Evolutionary conservation across 2,888 invertebrate species (phyloP).

Genomic region (Morinoia aosen): DNA sequence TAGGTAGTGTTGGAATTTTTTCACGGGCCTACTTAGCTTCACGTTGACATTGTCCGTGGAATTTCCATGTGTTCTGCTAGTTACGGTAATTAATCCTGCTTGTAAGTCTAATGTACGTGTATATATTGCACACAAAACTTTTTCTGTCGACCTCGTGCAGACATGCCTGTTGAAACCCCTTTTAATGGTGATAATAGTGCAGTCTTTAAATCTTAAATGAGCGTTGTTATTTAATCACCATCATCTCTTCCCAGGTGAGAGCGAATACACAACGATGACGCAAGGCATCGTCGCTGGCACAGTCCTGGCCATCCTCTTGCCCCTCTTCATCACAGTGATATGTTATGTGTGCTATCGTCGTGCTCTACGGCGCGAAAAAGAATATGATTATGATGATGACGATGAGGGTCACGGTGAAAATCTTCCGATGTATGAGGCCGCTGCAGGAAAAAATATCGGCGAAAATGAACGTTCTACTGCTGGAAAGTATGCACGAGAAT

Average conservation of each 20-base stretch:
- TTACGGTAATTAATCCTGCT: no score
- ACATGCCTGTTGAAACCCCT: no score
- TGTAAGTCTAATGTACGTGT: no score
- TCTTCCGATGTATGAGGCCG: not conserved
- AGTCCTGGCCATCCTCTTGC: constrained; percentile 83
- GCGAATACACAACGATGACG: constrained; percentile 83
- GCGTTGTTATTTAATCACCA: not conserved
- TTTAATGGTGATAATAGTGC: not conserved
- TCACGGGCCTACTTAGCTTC: no score
- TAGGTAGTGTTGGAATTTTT: no score
- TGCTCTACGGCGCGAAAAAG: not conserved
- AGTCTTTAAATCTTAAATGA: not conserved
- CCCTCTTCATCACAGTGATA: constrained; percentile 73
- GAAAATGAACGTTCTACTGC: not conserved
- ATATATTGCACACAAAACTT: no score
- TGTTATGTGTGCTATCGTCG: constrained; percentile 65
- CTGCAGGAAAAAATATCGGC: not conserved
- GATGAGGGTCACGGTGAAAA: not conserved
- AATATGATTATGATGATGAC: constrained; percentile 31
- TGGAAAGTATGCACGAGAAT: not conserved
- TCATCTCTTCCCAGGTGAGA: constrained; percentile 72
- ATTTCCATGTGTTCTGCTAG: no score
- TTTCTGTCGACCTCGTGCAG: no score
- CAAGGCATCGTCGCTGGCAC: constrained; percentile 84
- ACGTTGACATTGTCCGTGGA: no score